A percentile compares a stretch with the other conserved stretches of the same genome.
phyloP scores from a whole-genome alignment of 2,797 vertebrate genomes.

The Eulemur rubriventer region DNA sequence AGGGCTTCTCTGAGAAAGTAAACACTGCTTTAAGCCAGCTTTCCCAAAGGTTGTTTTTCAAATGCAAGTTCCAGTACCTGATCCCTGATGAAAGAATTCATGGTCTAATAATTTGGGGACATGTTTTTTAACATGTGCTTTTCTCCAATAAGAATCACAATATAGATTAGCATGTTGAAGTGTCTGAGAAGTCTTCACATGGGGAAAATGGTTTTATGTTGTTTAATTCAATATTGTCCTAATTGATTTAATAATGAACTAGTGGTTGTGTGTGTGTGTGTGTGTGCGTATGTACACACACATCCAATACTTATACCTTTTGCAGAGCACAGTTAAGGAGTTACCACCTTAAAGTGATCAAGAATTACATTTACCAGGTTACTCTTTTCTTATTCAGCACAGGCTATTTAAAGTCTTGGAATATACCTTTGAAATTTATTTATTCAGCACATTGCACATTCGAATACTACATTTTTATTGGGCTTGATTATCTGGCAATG shows the following conservation, averaged over 20 bases:
- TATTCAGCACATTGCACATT: constrained; percentile 45
- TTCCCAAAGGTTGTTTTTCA: constrained; percentile 24
- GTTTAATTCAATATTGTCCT: not conserved
- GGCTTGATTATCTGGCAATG: constrained; percentile 66
- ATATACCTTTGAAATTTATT: constrained; percentile 51
- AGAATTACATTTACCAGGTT: not conserved
- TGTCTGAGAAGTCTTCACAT: not conserved
- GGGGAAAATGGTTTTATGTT: constrained; percentile 29
- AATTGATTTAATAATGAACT: constrained; percentile 35
- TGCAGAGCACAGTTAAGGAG: not conserved
- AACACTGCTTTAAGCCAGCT: not conserved
- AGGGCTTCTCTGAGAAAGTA: not conserved
- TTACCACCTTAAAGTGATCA: not conserved
- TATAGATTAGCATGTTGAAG: not conserved
- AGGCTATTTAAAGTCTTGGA: not conserved
- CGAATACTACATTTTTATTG: constrained; percentile 59
- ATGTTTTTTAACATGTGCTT: not conserved
- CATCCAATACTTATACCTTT: not conserved
- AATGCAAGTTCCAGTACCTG: not conserved
- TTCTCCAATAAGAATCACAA: not conserved
- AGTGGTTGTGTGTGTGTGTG: not conserved
- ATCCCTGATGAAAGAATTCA: not conserved
- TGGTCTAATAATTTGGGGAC: not conserved
- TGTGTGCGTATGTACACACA: no score
- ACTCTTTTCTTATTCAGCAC: not conserved